Conservation (phyloP, 2,797 vertebrate genomes). For the Catostomus latipinnis region DNA sequence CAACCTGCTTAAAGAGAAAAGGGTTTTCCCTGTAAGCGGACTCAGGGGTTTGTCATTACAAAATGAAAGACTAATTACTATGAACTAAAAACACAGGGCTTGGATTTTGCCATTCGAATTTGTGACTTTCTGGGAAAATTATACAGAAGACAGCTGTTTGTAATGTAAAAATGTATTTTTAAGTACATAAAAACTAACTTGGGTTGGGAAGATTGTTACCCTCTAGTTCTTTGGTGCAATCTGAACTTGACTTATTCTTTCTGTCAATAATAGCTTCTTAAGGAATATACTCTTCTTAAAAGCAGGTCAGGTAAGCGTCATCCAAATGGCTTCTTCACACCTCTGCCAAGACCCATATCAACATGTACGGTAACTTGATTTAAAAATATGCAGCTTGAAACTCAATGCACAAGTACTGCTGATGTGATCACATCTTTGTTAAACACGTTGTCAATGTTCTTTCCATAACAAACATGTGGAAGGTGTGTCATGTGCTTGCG, state of each 20-base stretch:
- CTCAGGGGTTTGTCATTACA: conserved; percentile 73
- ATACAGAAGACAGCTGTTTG: conserved; percentile 82
- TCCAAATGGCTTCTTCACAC: background rate
- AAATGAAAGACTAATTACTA: conserved; percentile 81
- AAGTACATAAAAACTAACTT: conserved; percentile 71
- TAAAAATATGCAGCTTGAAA: background rate
- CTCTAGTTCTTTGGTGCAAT: conserved; percentile 49
- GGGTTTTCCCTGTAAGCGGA: conserved; percentile 32
- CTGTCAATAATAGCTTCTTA: conserved; percentile 17
- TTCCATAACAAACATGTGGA: too few species aligned
- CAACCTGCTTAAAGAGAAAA: conserved; percentile 16
- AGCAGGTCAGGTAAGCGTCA: background rate
- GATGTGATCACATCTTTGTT: too few species aligned
- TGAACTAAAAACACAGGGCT: conserved; percentile 73
- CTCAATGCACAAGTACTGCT: too few species aligned
- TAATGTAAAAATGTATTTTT: conserved; percentile 81
- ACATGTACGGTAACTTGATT: background rate
- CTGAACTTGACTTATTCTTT: conserved; percentile 20
- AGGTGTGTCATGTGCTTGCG: too few species aligned
- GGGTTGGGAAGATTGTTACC: conserved; percentile 57
- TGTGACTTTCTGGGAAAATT: conserved; percentile 78
- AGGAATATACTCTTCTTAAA: background rate
- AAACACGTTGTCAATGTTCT: too few species aligned
- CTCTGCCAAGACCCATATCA: background rate
- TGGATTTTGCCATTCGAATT: conserved; percentile 76